Base-by-base conservation (phyloP, 2,888 invertebrate species). In the Portevinia maculata region DNA sequence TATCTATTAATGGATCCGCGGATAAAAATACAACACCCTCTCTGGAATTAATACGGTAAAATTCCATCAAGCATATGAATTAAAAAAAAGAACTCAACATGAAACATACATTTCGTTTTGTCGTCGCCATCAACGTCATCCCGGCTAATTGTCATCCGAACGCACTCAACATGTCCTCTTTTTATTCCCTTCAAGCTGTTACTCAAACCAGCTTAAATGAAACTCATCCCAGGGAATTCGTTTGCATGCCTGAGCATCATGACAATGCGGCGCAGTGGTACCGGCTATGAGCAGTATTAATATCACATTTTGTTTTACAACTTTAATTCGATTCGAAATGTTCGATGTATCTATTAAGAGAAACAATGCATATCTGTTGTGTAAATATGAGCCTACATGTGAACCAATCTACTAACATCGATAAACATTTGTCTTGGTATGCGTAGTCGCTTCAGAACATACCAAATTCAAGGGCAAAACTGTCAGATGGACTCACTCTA, bases 281-380 rank as follows among this genome's bases (percentile, higher is more conserved):
- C 13, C n/a, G 48, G 0, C 46, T n/a, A 8, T 15, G 13, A 13
- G 41, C 11, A 32, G 19, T 55, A 81, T 81, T 76, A 70, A 81
- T 81, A 69, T 75, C 75, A 71, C 44, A 65, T 65, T 65, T 71
- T 50, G 46, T 71, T 70, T 15, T 3, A n/a, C 30, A 64, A 60
- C 48, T 71, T 65, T 83, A 76, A 83, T 83, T 76, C 81, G 44
- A 83, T 71, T 83, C 60, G 53, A 83, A 71, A 53, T 64, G 71
- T 65, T 76, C 81, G 48, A 71, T 60, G 64, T 83, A 65, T 76
- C 76, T 71, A 83, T 83, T 76, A 59, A 39, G 52, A 37, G 41
- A 39, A 60, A 48, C 65, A 41, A 65, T 70, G 46, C 64, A 46
- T 70, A 59, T 65, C 70, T 70, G 81, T 59, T n/a, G n/a, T n/a